phyloP scores from a whole-genome alignment of 1,140 invertebrate genomes.

The Drosophila kepulauana region DNA sequence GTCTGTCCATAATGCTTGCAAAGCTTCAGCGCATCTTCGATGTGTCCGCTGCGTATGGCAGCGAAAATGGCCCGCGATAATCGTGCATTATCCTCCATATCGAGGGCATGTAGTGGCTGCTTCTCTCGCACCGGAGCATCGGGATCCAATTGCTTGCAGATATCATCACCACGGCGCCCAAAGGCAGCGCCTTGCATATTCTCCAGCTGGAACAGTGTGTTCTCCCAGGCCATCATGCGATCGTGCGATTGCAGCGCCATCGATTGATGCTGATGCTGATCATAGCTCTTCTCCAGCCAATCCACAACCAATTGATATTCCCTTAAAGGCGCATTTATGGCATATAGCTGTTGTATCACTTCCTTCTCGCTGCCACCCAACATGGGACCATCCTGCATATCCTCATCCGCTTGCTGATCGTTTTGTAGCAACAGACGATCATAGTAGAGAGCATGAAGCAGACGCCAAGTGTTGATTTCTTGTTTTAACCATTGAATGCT shows the following conservation, averaged over 20 bases:
- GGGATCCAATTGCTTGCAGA: conserved; percentile 94
- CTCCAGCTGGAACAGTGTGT: conserved; percentile 92
- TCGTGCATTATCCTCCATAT: conserved; percentile 94
- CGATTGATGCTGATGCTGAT: conserved; percentile 88
- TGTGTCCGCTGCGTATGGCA: conserved; percentile 93
- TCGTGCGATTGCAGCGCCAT: conserved; percentile 90
- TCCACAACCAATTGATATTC: conserved; percentile 95
- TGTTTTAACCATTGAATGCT: conserved; percentile 88
- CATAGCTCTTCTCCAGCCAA: conserved; percentile 95
- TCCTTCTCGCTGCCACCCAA: conserved; percentile 87
- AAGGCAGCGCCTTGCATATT: conserved; percentile 86
- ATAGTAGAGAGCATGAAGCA: conserved; percentile 92
- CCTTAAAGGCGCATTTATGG: conserved; percentile 88
- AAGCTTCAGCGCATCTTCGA: conserved; percentile 93
- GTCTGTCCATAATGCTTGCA: conserved; percentile 94
- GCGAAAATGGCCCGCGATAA: conserved; percentile 90
- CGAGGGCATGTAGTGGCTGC: conserved; percentile 93
- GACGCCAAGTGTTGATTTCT: conserved; percentile 95
- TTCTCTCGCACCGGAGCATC: conserved; percentile 94
- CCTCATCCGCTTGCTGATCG: conserved; percentile 85
- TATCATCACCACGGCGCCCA: conserved; percentile 85
- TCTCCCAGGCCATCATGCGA: conserved; percentile 94
- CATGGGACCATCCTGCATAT: conserved; percentile 85
- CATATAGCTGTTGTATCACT: conserved; percentile 80
- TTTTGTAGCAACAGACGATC: conserved; percentile 88